A percentile compares a stretch with the other conserved stretches of the same genome.
phyloP scores from a whole-genome alignment of 1,140 invertebrate genomes.

The Zaprionus ornatus region DNA sequence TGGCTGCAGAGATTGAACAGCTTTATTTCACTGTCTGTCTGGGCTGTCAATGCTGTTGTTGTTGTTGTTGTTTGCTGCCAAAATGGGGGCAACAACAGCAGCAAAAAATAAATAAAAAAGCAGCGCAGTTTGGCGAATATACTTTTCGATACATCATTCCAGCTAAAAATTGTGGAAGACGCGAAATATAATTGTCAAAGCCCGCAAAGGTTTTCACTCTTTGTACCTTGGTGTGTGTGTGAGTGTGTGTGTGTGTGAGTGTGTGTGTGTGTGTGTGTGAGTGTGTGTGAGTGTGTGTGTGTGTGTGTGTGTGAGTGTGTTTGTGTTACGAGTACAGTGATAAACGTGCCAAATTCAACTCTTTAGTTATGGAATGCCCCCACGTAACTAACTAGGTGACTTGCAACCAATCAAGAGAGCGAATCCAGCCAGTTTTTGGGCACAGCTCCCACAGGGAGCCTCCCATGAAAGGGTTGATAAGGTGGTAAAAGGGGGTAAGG shows the following conservation, averaged over 20 bases:
- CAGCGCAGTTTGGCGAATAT: neutral
- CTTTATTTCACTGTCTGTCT: constrained; percentile 30
- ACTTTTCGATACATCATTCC: constrained; percentile 38
- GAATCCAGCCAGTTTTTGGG: neutral
- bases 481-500: no score
- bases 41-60: neutral
- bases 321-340: neutral
- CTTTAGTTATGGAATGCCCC: neutral
- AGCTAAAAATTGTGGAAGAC: neutral
- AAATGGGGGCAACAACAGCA: constrained; percentile 34
- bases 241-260: neutral
- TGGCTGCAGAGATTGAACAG: neutral
- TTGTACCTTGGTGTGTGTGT: neutral
- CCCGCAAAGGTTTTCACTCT: neutral
- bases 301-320: constrained; percentile 1
- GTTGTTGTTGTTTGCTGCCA: neutral
- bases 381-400: constrained; percentile 1
- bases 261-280: constrained; percentile 3
- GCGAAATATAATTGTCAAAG: constrained; percentile 26
- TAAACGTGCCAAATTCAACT: constrained; percentile 1
- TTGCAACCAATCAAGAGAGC: neutral
- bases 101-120: neutral
- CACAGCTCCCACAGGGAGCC: neutral
- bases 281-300: neutral
- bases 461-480: no score